A percentile compares a stretch with the other conserved stretches of the same genome.
Evolutionary conservation across 2,113 vertebrate species (phyloP).

Genomic region (Chaetura pelagica): DNA sequence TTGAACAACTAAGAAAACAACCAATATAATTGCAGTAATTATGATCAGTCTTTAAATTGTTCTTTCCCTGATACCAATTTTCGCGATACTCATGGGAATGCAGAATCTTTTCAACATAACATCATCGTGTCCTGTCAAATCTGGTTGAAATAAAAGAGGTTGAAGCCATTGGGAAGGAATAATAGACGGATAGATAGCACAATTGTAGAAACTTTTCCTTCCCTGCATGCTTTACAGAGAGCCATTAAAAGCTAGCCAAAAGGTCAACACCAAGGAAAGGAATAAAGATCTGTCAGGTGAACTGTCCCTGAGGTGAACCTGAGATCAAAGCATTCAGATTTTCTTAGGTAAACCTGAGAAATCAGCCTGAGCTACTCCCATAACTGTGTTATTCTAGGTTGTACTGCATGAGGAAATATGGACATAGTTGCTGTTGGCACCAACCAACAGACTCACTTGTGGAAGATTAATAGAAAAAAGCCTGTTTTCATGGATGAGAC

Average conservation of each 20-base stretch:
- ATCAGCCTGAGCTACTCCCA: neutral
- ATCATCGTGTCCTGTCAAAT: conserved; percentile 1
- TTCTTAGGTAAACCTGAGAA: neutral
- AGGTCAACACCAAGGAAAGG: neutral
- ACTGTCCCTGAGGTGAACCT: neutral
- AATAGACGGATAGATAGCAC: neutral
- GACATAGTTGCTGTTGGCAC: neutral
- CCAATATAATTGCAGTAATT: conserved; percentile 51
- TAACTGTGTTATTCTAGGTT: neutral
- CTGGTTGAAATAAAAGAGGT: neutral
- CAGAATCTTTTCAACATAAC: conserved; percentile 1
- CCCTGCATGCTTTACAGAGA: neutral
- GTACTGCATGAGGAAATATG: neutral
- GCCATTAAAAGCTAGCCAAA: neutral
- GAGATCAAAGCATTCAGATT: neutral
- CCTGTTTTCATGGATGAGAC: neutral
- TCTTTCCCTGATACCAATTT: conserved; percentile 18
- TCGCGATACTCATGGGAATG: conserved; percentile 3
- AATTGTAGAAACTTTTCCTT: neutral
- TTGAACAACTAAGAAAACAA: conserved; percentile 31
- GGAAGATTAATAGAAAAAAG: neutral
- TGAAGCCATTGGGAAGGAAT: neutral
- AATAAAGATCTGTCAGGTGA: neutral
- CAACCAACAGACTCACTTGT: neutral
- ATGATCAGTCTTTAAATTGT: conserved; percentile 21